Conservation (phyloP, 2,888 invertebrate species). For the Panopea generosa region DNA sequence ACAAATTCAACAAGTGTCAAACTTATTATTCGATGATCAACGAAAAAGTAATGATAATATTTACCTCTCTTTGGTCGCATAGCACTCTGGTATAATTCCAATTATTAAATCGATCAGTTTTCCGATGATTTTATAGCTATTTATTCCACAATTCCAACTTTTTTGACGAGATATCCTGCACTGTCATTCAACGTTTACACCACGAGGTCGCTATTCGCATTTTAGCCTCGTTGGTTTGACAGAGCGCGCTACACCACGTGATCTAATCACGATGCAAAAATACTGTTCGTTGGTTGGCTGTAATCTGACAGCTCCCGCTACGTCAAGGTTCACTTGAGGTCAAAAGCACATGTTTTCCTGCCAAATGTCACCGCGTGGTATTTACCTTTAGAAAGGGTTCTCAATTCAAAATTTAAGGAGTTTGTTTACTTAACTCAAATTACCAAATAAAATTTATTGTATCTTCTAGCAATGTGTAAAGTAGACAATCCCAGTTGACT, state of each 20-base stretch:
- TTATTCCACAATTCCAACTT: neutral
- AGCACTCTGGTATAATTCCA: conserved; percentile 34
- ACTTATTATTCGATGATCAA: conserved; percentile 14
- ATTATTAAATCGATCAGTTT: neutral
- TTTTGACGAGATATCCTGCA: neutral
- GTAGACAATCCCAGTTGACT: too few species aligned
- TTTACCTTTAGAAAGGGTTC: neutral
- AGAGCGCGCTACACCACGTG: conserved; percentile 75
- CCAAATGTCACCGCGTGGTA: conserved; percentile 58
- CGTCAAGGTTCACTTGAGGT: conserved; percentile 41
- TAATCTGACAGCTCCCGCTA: conserved; percentile 40
- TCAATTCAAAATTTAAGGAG: too few species aligned
- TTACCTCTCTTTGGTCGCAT: conserved; percentile 72
- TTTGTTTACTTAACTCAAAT: too few species aligned
- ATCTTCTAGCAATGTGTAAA: too few species aligned
- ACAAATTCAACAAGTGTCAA: conserved; percentile 59
- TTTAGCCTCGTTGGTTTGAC: conserved; percentile 71
- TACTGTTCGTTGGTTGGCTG: conserved; percentile 60
- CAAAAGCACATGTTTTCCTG: conserved; percentile 44
- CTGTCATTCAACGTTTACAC: conserved; percentile 35
- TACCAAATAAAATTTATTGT: too few species aligned
- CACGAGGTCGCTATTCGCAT: conserved; percentile 65
- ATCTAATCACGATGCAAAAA: conserved; percentile 49
- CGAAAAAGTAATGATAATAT: conserved; percentile 30
- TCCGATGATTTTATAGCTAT: neutral